Evolutionary conservation across 2,888 invertebrate genomes (phyloP).

Genomic region (Chirona hameri): DNA sequence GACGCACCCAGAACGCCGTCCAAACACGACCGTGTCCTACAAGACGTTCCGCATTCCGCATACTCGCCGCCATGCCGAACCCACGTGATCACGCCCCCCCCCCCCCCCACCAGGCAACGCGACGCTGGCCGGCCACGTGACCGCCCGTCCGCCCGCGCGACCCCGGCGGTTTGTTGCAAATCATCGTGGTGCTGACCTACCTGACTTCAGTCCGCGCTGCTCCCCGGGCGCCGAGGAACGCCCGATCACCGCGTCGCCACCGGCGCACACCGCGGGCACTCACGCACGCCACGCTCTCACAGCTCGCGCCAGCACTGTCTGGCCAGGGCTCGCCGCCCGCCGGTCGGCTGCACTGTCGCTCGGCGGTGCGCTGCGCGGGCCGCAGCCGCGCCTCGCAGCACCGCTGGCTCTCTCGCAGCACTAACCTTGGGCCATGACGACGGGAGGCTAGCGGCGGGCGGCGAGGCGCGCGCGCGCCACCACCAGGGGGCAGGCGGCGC

Average conservation of each 20-base stretch:
- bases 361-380: no score
- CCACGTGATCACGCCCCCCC: not conserved
- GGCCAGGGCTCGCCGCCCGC: no score
- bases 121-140: not conserved
- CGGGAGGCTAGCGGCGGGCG: not conserved
- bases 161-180: not conserved
- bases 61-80: not conserved
- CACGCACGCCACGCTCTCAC: not conserved
- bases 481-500: not conserved
- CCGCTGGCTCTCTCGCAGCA: not conserved
- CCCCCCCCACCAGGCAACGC: not conserved
- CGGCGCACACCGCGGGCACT: not conserved
- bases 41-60: no score
- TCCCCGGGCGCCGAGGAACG: not conserved
- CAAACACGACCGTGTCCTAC: no score
- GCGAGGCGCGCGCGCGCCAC: not conserved
- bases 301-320: not conserved
- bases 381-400: not conserved
- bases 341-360: no score
- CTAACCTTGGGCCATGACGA: not conserved
- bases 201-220: not conserved
- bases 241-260: not conserved
- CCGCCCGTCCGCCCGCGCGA: not conserved
- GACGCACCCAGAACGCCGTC: no score
- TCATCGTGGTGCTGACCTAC: slow-evolving; percentile 1